These are phyloP conservation scores for Drosophila gaucha DNA, from an alignment of 2,888 invertebrate genomes.

Conservation along the genomic window DNA sequence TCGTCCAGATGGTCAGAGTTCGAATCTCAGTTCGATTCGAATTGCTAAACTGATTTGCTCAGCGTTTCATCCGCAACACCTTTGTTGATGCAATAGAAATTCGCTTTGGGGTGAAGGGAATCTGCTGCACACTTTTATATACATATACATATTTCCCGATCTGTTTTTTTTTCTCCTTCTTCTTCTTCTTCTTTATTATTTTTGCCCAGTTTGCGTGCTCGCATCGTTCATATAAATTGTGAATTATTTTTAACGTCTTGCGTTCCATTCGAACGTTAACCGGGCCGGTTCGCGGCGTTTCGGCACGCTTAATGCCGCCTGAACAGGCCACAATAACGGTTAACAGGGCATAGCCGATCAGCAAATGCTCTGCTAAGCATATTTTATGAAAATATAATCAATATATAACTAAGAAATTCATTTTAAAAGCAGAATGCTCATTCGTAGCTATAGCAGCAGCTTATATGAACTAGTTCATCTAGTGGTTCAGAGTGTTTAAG, in stretches of 20 bases:
- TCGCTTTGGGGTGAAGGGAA: conserved; percentile 34
- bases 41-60: conserved; percentile 14
- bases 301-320: conserved; percentile 61
- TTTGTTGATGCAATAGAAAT: conserved; percentile 71
- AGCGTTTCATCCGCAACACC: conserved; percentile 33
- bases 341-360: neutral
- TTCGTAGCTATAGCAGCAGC: neutral
- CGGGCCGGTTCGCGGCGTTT: conserved; percentile 24
- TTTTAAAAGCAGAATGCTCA: too few relatives aligned
- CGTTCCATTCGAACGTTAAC: conserved; percentile 48
- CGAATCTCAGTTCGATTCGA: neutral
- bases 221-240: conserved; percentile 55
- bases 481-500: neutral
- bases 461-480: neutral
- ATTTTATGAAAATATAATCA: too few relatives aligned
- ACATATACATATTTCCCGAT: neutral
- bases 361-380: conserved; percentile 30
- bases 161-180: neutral
- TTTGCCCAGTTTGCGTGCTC: conserved; percentile 26
- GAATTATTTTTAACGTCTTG: conserved; percentile 58
- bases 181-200: too few relatives aligned
- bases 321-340: conserved; percentile 35
- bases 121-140: neutral
- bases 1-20: conserved; percentile 2
- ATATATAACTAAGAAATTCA: too few relatives aligned